These are phyloP conservation scores for Anorthoa munda DNA, from an alignment of 2,888 invertebrate genomes.

Conservation along the genomic window DNA sequence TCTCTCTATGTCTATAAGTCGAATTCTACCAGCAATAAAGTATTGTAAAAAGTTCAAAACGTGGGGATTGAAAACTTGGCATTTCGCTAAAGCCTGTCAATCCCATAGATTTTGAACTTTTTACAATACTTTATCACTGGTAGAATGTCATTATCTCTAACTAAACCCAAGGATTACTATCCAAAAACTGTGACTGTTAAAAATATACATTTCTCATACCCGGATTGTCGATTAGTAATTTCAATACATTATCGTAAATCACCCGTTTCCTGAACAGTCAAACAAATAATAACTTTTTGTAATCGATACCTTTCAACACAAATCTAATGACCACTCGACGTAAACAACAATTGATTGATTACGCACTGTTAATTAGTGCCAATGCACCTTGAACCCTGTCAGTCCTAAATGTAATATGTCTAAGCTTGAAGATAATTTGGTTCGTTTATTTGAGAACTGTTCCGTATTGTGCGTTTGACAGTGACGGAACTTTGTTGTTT, in stretches of 20 bases:
- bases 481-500: slow-evolving; percentile 7
- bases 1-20: no score
- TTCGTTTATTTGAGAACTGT: slow-evolving; percentile 40
- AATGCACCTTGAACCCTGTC: slow-evolving; percentile 72
- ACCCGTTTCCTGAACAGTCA: slow-evolving; percentile 21
- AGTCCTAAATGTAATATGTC: slow-evolving; percentile 61
- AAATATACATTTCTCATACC: not conserved
- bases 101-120: no score
- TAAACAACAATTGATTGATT: slow-evolving; percentile 68
- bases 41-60: no score
- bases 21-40: no score
- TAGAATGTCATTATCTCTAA: no score
- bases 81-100: no score
- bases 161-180: no score
- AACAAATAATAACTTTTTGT: slow-evolving; percentile 26
- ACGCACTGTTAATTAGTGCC: slow-evolving; percentile 65
- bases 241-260: slow-evolving; percentile 8
- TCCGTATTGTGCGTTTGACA: slow-evolving; percentile 39
- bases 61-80: no score
- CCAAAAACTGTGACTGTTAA: not conserved
- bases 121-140: no score
- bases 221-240: not conserved
- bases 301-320: slow-evolving; percentile 53
- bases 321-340: slow-evolving; percentile 28
- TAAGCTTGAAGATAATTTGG: slow-evolving; percentile 56